Percentiles rank a stretch among this genome's conserved stretches.
Evolutionary conservation across 2,888 invertebrate genomes (phyloP).

Genomic region (Harmothoe impar): DNA sequence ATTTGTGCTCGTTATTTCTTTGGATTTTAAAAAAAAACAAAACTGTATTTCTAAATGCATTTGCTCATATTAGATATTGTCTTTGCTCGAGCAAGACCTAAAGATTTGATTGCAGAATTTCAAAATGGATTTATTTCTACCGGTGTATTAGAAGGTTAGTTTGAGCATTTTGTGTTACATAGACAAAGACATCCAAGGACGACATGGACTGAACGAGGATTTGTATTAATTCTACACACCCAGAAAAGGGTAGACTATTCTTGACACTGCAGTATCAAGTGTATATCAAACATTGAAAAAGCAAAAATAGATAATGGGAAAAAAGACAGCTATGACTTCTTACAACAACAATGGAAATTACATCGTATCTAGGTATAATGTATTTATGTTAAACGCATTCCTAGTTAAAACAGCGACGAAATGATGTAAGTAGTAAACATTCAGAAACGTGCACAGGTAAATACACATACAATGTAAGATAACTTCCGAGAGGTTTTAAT

Average conservation of each 20-base stretch:
- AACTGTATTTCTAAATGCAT: no score
- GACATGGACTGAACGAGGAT: no score
- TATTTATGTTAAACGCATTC: slow-evolving; percentile 23
- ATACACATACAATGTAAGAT: not conserved
- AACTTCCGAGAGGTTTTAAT: not conserved
- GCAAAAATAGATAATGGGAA: not conserved
- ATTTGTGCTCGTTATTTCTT: no score
- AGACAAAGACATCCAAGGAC: no score
- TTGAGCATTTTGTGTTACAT: no score
- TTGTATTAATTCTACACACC: not conserved
- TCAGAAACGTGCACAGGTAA: slow-evolving; percentile 9
- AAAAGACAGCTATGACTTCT: slow-evolving; percentile 6
- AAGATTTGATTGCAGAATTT: no score
- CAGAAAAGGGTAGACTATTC: not conserved
- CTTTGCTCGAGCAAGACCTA: no score
- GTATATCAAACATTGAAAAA: not conserved
- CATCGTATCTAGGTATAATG: no score
- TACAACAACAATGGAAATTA: slow-evolving; percentile 34
- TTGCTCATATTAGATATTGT: no score
- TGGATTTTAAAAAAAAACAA: no score
- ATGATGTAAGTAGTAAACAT: not conserved
- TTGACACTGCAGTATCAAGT: not conserved
- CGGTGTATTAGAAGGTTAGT: no score
- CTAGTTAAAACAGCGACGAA: slow-evolving; percentile 14
- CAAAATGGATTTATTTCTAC: no score